Evolutionary conservation across 2,888 invertebrate genomes (phyloP), one percentile per base, ranked within the genome.

Genomic region (Callosobruchus maculatus): DNA sequence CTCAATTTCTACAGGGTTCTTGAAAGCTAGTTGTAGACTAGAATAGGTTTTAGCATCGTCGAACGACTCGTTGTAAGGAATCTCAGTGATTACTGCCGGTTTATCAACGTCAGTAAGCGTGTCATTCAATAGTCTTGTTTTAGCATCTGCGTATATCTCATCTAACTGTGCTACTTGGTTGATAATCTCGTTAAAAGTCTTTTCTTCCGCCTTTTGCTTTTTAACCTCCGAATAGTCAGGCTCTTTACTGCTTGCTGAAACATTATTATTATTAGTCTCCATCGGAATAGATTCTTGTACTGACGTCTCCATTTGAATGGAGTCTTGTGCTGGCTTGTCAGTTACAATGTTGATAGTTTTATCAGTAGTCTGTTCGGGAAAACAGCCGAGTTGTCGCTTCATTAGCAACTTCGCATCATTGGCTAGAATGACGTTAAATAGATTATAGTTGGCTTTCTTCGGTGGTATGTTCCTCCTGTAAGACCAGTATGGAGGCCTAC

Each of bases 1-100:
- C 80, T 93, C 93, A 75, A 94, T 90, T 22, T 90, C 88, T 0
- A 95, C 88, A 0, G 95, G 95, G 86, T 96, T 95, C 85, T 93
- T 94, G 88, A 95, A 95, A 0, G 96, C 96, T 83, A 94, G 89
- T 83, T 96, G 96, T 72, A 96, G 87, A 83, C 95, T 95, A 0
- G 94, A 93, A 82, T 96, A 96, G 0, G 95, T 95, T 75, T 93
- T 93, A 49, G 93, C 90, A 81, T 95, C 95, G 82, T 93, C 92
- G 77, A 94, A 94, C 68, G 91, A 92, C 31, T 90, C 89, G 68
- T 92, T 93, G 70, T 77, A 74, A 20, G 73, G 72, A 31, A 77
- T 77, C 67, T 78, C 78, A 22, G 80, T 80, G 1, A 71, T 18
- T 9, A 75, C 67, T n/a, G 74, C 73, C 5, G 77, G 74, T 26